These are phyloP conservation scores for Desmophyllum pertusum DNA, from an alignment of 92 coral and sea anemone species.

Conservation along the genomic window DNA sequence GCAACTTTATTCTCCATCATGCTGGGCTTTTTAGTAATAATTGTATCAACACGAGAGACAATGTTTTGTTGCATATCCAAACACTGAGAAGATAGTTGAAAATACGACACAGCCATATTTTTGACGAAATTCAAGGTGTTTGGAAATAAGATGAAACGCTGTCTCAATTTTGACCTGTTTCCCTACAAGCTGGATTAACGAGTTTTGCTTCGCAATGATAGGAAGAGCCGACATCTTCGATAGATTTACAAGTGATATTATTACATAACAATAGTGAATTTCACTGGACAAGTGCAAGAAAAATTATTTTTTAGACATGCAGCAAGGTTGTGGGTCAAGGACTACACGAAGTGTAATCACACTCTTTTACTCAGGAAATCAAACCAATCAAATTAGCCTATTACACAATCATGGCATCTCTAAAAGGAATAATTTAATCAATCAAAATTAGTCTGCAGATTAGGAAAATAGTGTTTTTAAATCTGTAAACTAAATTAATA, in stretches of 20 bases:
- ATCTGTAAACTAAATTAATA: constrained; percentile 14
- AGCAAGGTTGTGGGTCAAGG: neutral
- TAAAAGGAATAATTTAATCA: too few relatives aligned
- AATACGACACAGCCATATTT: too few relatives aligned
- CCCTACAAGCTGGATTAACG: neutral
- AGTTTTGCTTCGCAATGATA: too few relatives aligned
- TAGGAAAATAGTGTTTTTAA: constrained; percentile 9
- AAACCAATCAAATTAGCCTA: neutral
- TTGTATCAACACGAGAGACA: too few relatives aligned
- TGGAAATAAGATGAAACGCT: too few relatives aligned
- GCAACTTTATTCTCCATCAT: neutral
- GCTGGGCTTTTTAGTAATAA: too few relatives aligned
- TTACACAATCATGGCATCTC: neutral
- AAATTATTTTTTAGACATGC: neutral
- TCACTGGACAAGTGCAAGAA: neutral
- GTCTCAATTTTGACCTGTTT: too few relatives aligned
- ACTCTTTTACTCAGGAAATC: neutral
- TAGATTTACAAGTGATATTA: neutral
- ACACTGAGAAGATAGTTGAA: too few relatives aligned
- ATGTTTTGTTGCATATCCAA: too few relatives aligned
- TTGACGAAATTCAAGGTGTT: too few relatives aligned
- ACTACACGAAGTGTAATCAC: neutral
- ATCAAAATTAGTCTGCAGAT: constrained; percentile 4
- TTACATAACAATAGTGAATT: neutral
- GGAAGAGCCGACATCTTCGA: too few relatives aligned